Evolutionary conservation across 64 coral and sea anemone species (phyloP).

Genomic region (Catalaphyllia jardinei): DNA sequence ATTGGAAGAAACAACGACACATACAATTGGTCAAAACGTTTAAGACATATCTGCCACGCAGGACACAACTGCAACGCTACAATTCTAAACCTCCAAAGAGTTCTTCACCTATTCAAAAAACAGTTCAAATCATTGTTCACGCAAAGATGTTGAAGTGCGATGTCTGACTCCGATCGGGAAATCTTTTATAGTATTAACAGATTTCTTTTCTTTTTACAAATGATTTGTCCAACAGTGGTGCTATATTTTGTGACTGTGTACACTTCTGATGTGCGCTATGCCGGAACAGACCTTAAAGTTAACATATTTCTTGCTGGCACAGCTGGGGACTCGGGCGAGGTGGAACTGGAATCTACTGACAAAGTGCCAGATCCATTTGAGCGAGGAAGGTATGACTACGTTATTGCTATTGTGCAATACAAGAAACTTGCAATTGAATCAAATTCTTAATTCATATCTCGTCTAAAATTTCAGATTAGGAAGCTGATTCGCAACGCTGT

Average conservation of each 20-base stretch:
- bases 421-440: neutral
- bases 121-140: no score
- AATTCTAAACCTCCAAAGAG: no score
- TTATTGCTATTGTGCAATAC: neutral
- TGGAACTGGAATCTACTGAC: constrained; percentile 3
- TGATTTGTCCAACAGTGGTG: neutral
- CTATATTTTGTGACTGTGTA: constrained; percentile 23
- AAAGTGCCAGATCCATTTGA: constrained; percentile 25
- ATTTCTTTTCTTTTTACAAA: neutral
- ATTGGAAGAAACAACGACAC: no score
- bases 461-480: no score
- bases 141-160: no score
- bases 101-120: no score
- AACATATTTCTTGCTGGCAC: constrained; percentile 14
- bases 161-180: no score
- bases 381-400: constrained; percentile 11
- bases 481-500: no score
- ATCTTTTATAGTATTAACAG: no score
- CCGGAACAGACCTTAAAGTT: constrained; percentile 30
- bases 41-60: no score
- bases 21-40: no score
- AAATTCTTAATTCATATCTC: neutral
- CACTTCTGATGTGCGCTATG: constrained; percentile 1
- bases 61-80: no score
- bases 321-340: constrained; percentile 23